Evolutionary conservation across 2,888 invertebrate species (phyloP), one percentile per base, ranked within the genome.

Genomic region (Carterocephalus palaemon): DNA sequence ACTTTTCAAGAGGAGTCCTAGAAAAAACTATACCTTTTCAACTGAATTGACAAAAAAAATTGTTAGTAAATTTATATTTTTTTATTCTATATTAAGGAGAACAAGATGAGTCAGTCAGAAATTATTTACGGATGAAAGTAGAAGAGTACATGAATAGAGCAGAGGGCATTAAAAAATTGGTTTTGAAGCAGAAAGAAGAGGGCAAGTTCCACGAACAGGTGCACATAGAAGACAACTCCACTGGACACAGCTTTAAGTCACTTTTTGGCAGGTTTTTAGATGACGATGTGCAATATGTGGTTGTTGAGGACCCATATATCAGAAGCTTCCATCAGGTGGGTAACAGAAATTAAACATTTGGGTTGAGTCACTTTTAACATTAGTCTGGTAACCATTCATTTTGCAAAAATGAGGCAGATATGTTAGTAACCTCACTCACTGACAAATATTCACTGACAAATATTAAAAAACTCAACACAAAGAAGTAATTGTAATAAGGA

Each of bases 251-350:
- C 52, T 97, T 96, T 65, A 90, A 90, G 46, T 83, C 88, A 29
- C 69, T 97, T 12, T 95, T 98, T 78, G 92, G 93, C 1, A 88
- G 92, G 64, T 96, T 95, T 79, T 75, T 97, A 26, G 93, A 93
- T 67, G 90, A 92, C 31, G 89, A 91, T 20, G 90, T 95, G 0
- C 88, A 89, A 1, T 88, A 88, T 63, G 92, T 96, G 23, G 75
- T 90, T 46, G 87, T 97, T 24, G 94, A 96, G 61, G 97, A 97
- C 72, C 95, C 97, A 0, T 97, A 97, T 60, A 90, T 97, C 40
- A 84, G 93, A 57, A 90, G 88, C 53, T 91, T 90, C 71, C 95
- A 96, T 88, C 97, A 97, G 90, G 95, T 96, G n/a, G n/a, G n/a
- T n/a, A n/a, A n/a, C n/a, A n/a, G n/a, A n/a, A n/a, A n/a, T n/a